Percentiles rank a stretch among this genome's conserved stretches.
Conservation (phyloP, 2,888 invertebrate genomes). For the Melipona beecheii region DNA sequence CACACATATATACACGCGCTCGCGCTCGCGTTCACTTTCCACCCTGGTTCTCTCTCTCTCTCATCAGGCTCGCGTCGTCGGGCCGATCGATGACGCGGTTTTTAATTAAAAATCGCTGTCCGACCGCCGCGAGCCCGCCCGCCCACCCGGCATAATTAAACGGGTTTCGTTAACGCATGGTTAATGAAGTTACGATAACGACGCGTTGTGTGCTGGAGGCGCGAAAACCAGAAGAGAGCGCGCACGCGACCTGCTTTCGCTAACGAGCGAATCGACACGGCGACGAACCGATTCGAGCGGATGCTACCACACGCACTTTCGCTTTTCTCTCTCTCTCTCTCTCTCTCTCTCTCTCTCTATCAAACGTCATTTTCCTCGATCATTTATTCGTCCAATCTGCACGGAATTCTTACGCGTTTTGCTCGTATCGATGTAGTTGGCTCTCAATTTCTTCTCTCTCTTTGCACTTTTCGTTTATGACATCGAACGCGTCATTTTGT, state of each 20-base stretch:
- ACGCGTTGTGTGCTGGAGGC: constrained; percentile 25
- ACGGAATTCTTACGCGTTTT: neutral
- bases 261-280: constrained; percentile 34
- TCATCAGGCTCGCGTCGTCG: neutral
- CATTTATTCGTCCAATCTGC: constrained; percentile 4
- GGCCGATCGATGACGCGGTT: constrained; percentile 21
- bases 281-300: neutral
- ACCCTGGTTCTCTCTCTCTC: neutral
- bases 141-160: constrained; percentile 23
- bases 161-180: constrained; percentile 37
- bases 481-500: constrained; percentile 9
- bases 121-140: neutral
- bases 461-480: constrained; percentile 20
- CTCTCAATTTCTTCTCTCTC: neutral
- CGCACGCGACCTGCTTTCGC: constrained; percentile 25
- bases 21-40: neutral
- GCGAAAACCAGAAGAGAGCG: constrained; percentile 20
- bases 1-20: neutral
- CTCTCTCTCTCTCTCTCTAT: neutral
- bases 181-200: constrained; percentile 56
- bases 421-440: neutral
- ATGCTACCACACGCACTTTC: constrained; percentile 2
- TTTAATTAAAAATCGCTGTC: constrained; percentile 48
- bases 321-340: neutral
- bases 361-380: constrained; percentile 10